Percentiles rank a stretch among this genome's conserved stretches.
These are phyloP conservation scores for Drosophila ogumai DNA, from an alignment of 1,140 invertebrate genomes.

Conservation along the genomic window DNA sequence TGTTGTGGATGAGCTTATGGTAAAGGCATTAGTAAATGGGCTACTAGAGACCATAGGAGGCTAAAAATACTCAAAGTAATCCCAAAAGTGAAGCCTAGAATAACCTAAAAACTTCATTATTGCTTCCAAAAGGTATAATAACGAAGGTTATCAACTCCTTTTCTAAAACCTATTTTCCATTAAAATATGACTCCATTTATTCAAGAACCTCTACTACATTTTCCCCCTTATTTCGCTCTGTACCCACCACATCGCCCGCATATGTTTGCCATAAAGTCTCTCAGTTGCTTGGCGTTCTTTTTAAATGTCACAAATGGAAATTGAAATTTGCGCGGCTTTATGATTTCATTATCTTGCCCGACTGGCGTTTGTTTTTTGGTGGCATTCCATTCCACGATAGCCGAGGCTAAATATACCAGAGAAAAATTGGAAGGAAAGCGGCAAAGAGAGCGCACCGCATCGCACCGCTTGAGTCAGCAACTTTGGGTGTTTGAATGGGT, in stretches of 20 bases:
- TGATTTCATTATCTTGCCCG: slow-evolving; percentile 65
- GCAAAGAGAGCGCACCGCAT: slow-evolving; percentile 36
- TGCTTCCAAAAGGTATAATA: no score
- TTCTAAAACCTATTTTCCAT: neutral
- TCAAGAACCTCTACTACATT: neutral
- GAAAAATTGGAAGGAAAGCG: slow-evolving; percentile 27
- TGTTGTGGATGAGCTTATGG: neutral
- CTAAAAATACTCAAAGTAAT: neutral
- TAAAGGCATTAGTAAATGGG: neutral
- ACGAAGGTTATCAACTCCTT: no score
- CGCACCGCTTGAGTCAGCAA: slow-evolving; percentile 32
- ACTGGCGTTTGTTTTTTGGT: slow-evolving; percentile 47
- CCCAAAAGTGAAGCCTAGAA: neutral
- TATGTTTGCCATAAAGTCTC: slow-evolving; percentile 44
- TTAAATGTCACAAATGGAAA: slow-evolving; percentile 59
- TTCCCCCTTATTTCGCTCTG: neutral
- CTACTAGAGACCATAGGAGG: neutral
- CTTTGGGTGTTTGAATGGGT: slow-evolving; percentile 32
- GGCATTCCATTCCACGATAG: slow-evolving; percentile 47
- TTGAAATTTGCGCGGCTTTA: slow-evolving; percentile 66
- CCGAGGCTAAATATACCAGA: slow-evolving; percentile 31
- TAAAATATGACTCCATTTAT: neutral
- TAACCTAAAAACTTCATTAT: neutral
- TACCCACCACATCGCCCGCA: slow-evolving; percentile 16
- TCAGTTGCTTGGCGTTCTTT: slow-evolving; percentile 27